Percentiles rank a stretch among this genome's conserved stretches.
phyloP scores from a whole-genome alignment of 2,888 invertebrate species.

The Halictus quadricinctus region DNA sequence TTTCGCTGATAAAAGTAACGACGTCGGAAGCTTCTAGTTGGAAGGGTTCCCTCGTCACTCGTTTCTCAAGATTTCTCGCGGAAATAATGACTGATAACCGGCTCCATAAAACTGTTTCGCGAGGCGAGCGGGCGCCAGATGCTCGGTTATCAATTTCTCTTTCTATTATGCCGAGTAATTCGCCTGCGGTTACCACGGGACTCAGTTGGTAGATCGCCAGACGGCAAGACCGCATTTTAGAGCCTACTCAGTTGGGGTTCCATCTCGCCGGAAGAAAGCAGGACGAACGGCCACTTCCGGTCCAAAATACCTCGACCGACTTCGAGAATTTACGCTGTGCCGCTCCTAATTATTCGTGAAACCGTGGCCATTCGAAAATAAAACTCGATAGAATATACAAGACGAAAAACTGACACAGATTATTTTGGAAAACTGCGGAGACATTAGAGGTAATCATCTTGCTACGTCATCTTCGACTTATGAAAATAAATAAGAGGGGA shows the following conservation, averaged over 20 bases:
- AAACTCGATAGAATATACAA: too few relatives aligned
- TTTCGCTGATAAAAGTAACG: background rate
- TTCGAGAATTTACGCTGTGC: too few relatives aligned
- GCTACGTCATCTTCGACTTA: too few relatives aligned
- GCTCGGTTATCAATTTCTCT: conserved; percentile 16
- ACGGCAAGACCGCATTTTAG: conserved; percentile 10
- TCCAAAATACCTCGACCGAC: background rate
- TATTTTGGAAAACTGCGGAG: too few relatives aligned
- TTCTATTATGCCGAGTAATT: conserved; percentile 30
- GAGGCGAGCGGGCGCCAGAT: background rate
- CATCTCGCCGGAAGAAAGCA: conserved; percentile 1
- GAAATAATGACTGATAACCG: background rate
- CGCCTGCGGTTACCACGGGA: background rate
- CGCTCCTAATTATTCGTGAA: too few relatives aligned
- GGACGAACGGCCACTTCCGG: background rate
- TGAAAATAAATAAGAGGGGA: too few relatives aligned
- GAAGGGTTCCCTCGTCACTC: background rate
- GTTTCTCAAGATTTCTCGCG: background rate
- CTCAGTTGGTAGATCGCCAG: conserved; percentile 1
- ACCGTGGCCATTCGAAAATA: too few relatives aligned
- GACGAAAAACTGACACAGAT: too few relatives aligned
- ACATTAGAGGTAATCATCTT: too few relatives aligned
- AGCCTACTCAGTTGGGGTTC: background rate
- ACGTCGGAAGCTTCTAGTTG: background rate
- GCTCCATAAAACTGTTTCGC: background rate